Evolutionary conservation across 1,140 invertebrate genomes (phyloP), one percentile per base, ranked within the genome.

Genomic region (Macrocentrus cingulum): DNA sequence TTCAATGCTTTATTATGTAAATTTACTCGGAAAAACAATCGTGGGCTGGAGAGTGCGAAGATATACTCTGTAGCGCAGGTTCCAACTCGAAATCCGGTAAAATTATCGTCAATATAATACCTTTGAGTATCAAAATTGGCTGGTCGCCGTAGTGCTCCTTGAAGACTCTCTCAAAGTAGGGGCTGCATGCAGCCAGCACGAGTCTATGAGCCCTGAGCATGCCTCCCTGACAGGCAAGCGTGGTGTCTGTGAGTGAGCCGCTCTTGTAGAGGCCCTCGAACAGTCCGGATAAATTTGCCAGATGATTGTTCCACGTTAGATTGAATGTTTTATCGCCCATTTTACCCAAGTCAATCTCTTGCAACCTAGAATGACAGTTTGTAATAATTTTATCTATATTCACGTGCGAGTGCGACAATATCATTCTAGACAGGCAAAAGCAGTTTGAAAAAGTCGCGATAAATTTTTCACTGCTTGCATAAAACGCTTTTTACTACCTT

Each of bases 241-340:
- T 88, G 62, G 84, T 85, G 69, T 86, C 88, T 57, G 83, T 87
- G 59, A 91, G 80, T 58, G 83, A 81, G 61, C 87, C 87, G 64
- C 85, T 86, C 64, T 84, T 85, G 67, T 88, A 85, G 55, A 90
- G 82, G 34, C 83, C 83, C 49, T 87, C 86, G 70, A 91, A 88
- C 63, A 88, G 81, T 65, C 83, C 83, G 62, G 87, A 85, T 61
- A 90, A 74, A 72, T 89, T 88, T 61, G 84, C 84, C 65, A 87
- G 80, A 74, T 90, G 87, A 81, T 88, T 88, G 78, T 89, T 88
- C 85, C 88, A 88, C 63, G 85, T 86, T 46, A 89, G 76, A 75
- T 87, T 86, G 77, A 87, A 88, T 65, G 85, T 85, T 71, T 88
- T 85, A 48, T 85, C 83, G 58, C 80, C 83, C 80, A 80, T 79